Percentiles rank a stretch among this genome's conserved stretches.
Conservation (phyloP, 2,797 vertebrate genomes). For the Gymnoscopelus microlampas region DNA sequence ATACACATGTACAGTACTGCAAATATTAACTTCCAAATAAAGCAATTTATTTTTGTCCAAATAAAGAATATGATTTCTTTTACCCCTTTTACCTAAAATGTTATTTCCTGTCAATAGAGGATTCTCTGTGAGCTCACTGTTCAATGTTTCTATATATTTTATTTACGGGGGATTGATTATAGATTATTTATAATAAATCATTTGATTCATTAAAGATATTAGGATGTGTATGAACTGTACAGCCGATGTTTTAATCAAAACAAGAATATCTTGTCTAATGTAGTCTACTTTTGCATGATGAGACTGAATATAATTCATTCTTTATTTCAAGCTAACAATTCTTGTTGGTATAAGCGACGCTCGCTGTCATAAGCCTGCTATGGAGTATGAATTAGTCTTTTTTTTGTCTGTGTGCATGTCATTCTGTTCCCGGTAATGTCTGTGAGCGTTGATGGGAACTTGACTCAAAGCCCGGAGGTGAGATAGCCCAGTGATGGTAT, state of each 20-base stretch:
- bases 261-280: not conserved
- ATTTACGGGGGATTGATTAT: not conserved
- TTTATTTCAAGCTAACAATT: too few species aligned
- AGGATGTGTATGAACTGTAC: not conserved
- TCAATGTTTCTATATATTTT: not conserved
- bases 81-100: not conserved
- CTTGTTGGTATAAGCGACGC: too few species aligned
- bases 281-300: not conserved
- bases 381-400: too few species aligned
- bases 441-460: conserved; percentile 29
- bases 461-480: conserved; percentile 32
- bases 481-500: conserved; percentile 36
- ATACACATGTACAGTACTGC: not conserved
- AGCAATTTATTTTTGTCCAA: conserved; percentile 1
- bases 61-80: not conserved
- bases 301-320: not conserved
- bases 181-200: not conserved
- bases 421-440: not conserved
- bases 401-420: not conserved
- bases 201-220: not conserved
- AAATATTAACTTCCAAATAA: not conserved
- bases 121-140: not conserved
- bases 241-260: too few species aligned
- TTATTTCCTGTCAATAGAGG: not conserved
- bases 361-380: too few species aligned